Percentiles rank a stretch among this genome's conserved stretches.
Conservation (phyloP, 2,888 invertebrate species). For the Parnassius orleans region DNA sequence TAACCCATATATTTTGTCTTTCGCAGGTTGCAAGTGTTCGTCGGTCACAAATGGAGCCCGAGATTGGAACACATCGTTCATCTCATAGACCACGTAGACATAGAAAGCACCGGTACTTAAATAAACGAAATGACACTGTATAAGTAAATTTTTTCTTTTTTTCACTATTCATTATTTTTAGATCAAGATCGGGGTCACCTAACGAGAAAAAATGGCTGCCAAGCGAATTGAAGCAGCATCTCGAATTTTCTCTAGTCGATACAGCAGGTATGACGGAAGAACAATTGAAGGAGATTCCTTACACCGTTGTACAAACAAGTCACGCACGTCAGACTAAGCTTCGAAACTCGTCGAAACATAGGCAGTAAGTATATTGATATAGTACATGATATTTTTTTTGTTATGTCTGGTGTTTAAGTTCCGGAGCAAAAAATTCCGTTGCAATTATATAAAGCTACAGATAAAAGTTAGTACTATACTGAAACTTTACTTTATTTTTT, state of each 20-base stretch:
- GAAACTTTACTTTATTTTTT: too few species aligned
- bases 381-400: too few species aligned
- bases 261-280: conserved; percentile 94
- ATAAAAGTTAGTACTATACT: too few species aligned
- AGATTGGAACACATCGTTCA: conserved; percentile 76
- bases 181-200: conserved; percentile 86
- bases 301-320: conserved; percentile 91
- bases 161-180: conserved; percentile 31
- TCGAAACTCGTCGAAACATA: conserved; percentile 68
- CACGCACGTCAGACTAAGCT: conserved; percentile 83
- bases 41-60: conserved; percentile 76
- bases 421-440: too few species aligned
- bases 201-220: conserved; percentile 87
- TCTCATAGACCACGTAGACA: conserved; percentile 82
- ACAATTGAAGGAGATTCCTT: conserved; percentile 92
- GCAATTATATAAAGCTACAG: too few species aligned
- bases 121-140: too few species aligned
- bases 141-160: not conserved
- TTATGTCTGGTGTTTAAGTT: too few species aligned
- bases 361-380: conserved; percentile 50
- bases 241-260: conserved; percentile 93
- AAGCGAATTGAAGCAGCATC: conserved; percentile 89
- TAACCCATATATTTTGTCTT: not conserved
- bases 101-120: conserved; percentile 80
- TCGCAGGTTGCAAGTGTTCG: conserved; percentile 86